phyloP scores from a whole-genome alignment of 2,797 vertebrate genomes.

The Caiman crocodilus region DNA sequence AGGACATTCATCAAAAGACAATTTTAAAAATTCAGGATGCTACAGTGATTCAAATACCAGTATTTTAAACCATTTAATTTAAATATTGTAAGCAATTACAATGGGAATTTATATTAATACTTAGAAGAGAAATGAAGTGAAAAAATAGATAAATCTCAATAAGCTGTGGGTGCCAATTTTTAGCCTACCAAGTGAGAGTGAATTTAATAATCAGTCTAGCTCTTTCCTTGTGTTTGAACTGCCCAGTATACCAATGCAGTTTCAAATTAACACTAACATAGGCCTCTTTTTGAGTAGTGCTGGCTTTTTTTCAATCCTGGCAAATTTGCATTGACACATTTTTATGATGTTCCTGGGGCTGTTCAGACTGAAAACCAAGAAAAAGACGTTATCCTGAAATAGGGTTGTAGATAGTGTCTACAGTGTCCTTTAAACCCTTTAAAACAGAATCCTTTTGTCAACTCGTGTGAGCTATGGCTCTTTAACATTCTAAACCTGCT shows the following conservation, averaged over 20 bases:
- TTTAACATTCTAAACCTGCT: conserved; percentile 82
- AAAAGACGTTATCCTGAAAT: conserved; percentile 27
- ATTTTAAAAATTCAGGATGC: not conserved
- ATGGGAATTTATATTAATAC: not conserved
- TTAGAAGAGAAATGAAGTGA: not conserved
- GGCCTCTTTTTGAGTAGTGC: not conserved
- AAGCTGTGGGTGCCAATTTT: not conserved
- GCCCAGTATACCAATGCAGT: fast-evolving
- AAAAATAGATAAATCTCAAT: not conserved
- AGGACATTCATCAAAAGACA: not conserved
- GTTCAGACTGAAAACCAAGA: conserved; percentile 24
- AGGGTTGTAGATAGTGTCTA: conserved; percentile 38
- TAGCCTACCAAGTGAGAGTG: not conserved
- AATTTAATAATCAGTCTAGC: not conserved
- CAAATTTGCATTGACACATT: conserved; percentile 70
- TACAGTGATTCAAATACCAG: not conserved
- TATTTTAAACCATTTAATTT: not conserved
- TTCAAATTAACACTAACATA: fast-evolving
- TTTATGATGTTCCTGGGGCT: conserved; percentile 65
- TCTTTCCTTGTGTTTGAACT: not conserved
- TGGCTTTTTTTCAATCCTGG: not conserved
- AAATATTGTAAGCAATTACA: not conserved
- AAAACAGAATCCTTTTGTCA: conserved; percentile 79
- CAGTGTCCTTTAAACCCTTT: conserved; percentile 70
- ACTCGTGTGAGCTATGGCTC: conserved; percentile 73